phyloP scores from a whole-genome alignment of 2,113 vertebrate species.

The Gnathonemus echidnorhynchus region DNA sequence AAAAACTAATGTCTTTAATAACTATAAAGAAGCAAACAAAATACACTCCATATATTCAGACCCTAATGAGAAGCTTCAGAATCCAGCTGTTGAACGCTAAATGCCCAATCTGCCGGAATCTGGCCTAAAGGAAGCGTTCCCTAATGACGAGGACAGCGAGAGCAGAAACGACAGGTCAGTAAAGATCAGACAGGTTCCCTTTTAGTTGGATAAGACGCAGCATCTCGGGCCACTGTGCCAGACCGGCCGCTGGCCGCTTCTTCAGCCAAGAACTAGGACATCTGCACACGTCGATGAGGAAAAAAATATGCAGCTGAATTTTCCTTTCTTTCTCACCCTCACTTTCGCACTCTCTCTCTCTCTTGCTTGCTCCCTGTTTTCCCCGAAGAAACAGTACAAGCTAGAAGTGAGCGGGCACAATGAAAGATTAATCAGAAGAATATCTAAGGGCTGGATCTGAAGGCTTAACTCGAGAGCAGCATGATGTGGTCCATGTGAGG shows the following conservation, averaged over 20 bases:
- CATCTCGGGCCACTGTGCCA: background rate
- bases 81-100: background rate
- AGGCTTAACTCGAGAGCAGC: background rate
- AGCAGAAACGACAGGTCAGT: background rate
- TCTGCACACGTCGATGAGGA: background rate
- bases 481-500: background rate
- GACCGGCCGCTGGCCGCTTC: background rate
- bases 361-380: background rate
- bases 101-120: background rate
- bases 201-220: background rate
- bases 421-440: slow-evolving; percentile 18
- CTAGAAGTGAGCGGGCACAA: slow-evolving; percentile 22
- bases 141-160: background rate
- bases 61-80: background rate
- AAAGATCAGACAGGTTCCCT: background rate
- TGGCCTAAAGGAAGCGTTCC: background rate
- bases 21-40: background rate
- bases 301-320: background rate
- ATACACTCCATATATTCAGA: background rate
- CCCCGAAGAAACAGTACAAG: slow-evolving; percentile 17
- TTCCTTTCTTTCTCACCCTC: background rate
- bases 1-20: background rate
- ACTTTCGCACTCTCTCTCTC: background rate
- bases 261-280: background rate
- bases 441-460: slow-evolving; percentile 7